Evolutionary conservation across 2,888 invertebrate species (phyloP).

Genomic region (Pseudococcus jackbeardsleyi): DNA sequence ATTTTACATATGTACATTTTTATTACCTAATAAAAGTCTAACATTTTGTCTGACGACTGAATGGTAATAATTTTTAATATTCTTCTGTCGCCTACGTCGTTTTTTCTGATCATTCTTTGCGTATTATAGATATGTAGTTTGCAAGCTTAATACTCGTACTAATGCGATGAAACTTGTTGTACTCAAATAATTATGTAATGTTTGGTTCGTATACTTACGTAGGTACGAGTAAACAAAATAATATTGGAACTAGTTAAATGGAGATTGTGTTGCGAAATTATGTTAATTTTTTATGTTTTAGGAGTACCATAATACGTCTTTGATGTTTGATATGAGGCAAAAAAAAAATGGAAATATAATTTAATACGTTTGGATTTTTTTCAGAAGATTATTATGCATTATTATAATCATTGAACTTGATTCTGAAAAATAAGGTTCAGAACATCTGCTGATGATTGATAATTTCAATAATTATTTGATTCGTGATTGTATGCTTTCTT

Average conservation of each 20-base stretch:
- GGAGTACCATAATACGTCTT: neutral
- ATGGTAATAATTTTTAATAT: slow-evolving; percentile 38
- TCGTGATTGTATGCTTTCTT: too few relatives aligned
- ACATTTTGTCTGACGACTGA: slow-evolving; percentile 33
- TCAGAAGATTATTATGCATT: too few relatives aligned
- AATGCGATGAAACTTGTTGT: neutral
- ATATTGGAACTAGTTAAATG: neutral
- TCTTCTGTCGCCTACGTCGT: slow-evolving; percentile 25
- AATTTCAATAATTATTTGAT: too few relatives aligned
- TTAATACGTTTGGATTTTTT: neutral
- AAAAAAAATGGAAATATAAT: neutral
- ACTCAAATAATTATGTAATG: neutral
- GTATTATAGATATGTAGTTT: neutral
- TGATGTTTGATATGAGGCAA: neutral
- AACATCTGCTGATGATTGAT: too few relatives aligned
- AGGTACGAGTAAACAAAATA: neutral
- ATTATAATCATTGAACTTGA: too few relatives aligned
- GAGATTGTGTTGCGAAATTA: neutral
- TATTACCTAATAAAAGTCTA: slow-evolving; percentile 34
- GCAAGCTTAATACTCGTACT: slow-evolving; percentile 15
- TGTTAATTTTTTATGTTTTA: slow-evolving; percentile 11
- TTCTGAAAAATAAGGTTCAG: too few relatives aligned
- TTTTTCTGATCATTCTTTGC: slow-evolving; percentile 16
- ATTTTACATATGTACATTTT: slow-evolving; percentile 32
- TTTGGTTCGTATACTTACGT: slow-evolving; percentile 3